Percentiles rank a stretch among this genome's conserved stretches.
phyloP scores from a whole-genome alignment of 2,888 invertebrate species.

The Druceiella hillmani region DNA sequence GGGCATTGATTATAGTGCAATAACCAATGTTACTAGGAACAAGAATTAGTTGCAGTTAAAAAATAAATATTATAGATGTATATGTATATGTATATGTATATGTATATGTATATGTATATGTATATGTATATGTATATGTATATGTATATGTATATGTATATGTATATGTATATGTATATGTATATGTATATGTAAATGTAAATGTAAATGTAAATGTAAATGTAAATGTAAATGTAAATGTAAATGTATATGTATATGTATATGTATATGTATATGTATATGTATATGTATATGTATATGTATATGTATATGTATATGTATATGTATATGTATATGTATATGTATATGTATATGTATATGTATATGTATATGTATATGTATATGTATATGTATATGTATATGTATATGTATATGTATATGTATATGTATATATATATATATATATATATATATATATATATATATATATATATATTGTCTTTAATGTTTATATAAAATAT shows the following conservation, averaged over 20 bases:
- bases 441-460: constrained; percentile 1
- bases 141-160: too few relatives aligned
- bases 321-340: neutral
- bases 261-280: neutral
- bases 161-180: too few relatives aligned
- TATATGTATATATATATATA: neutral
- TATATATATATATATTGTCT: neutral
- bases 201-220: too few relatives aligned
- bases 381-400: neutral
- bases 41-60: too few relatives aligned
- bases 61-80: too few relatives aligned
- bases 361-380: neutral
- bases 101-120: too few relatives aligned
- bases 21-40: too few relatives aligned
- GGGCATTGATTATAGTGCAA: too few relatives aligned
- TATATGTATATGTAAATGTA: too few relatives aligned
- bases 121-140: too few relatives aligned
- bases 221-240: too few relatives aligned
- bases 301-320: neutral
- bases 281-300: neutral
- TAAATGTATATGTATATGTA: neutral
- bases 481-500: neutral
- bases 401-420: neutral
- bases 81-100: too few relatives aligned
- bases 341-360: neutral